Base-by-base conservation (phyloP, 2,113 vertebrate species). In the Baryphthengus martii region DNA sequence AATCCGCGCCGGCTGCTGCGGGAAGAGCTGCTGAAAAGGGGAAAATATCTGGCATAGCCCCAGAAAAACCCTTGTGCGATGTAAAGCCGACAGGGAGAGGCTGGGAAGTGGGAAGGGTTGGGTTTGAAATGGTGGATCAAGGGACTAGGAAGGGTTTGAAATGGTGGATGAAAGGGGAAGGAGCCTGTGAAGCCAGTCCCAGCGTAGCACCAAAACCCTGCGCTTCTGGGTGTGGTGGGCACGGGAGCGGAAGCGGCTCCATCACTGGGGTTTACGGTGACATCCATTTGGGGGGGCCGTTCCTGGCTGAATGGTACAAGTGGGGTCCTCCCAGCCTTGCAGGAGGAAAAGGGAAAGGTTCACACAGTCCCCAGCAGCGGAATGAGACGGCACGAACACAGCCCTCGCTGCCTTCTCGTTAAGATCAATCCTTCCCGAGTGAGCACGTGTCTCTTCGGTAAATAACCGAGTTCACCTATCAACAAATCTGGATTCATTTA, bases 401-500 rank as follows among this genome's bases (percentile, higher is more conserved):
- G 68, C 79, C 59, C 79, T 86, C 0, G 3, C 55, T 47, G 63
- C 1, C 4, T 13, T 74, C 85, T 42, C 13, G 0, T 26, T 13
- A 67, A 58, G 55, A 88, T 11, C 8, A 58, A 82, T 47, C 66
- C 58, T 88, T 88, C 87, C 83, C 7, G 2, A 58, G 47, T 2
- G 9, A 86, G 85, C 88, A 95, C 9, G 24, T 73, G 80, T 44
- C 78, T 65, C 44, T 61, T 17, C 3, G 28, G 85, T 53, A 94
- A 97, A 88, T 39, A 77, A 77, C 81, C 47, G 67, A 86, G 75
- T 92, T 81, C 39, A 76, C 56, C 74, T 67, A 73, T 33, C 78
- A 66, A 74, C 66, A 87, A 82, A 90, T 47, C 47, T 45, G 65
- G 74, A 84, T 75, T 92, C 91, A 90, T 95, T 97, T 93, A 90